Evolutionary conservation across 64 coral and sea anemone genomes (phyloP).

Genomic region (Montipora efflorescens): DNA sequence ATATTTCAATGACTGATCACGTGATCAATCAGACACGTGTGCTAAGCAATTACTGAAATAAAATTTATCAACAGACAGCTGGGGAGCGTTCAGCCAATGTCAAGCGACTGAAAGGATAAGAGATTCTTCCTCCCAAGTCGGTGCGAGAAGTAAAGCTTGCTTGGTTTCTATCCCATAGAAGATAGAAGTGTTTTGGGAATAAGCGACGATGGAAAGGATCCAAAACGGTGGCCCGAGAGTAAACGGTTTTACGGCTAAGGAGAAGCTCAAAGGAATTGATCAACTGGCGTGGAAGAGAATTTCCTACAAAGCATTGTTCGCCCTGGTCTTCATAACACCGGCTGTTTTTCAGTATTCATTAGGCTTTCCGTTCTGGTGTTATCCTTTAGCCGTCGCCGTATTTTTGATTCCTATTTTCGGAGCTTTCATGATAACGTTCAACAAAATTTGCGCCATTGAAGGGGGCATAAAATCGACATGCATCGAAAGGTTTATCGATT

Average conservation of each 20-base stretch:
- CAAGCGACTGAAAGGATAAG: background rate
- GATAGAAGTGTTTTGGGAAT: background rate
- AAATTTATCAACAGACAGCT: slow-evolving; percentile 17
- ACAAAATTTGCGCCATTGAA: slow-evolving; percentile 78
- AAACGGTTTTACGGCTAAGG: slow-evolving; percentile 21
- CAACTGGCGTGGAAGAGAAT: slow-evolving; percentile 91
- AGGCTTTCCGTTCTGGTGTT: slow-evolving; percentile 93
- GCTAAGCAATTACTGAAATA: background rate
- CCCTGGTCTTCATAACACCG: slow-evolving; percentile 68
- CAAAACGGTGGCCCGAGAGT: slow-evolving; percentile 62
- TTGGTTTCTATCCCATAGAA: background rate
- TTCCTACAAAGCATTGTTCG: slow-evolving; percentile 85
- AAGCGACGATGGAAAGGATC: slow-evolving; percentile 47
- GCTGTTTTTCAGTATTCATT: slow-evolving; percentile 85
- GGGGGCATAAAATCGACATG: slow-evolving; percentile 52
- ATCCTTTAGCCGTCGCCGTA: slow-evolving; percentile 50
- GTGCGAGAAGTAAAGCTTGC: background rate
- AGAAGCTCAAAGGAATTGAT: slow-evolving; percentile 69
- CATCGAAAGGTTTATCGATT: slow-evolving; percentile 79
- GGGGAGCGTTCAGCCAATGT: slow-evolving; percentile 30
- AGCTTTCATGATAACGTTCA: slow-evolving; percentile 85
- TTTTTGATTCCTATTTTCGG: slow-evolving; percentile 80
- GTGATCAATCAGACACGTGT: slow-evolving; percentile 49
- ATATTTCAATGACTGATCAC: background rate
- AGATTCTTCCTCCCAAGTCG: background rate